Percentiles rank a stretch among this genome's conserved stretches.
These are phyloP conservation scores for Cheilosia pagana DNA, from an alignment of 2,888 invertebrate genomes.

Conservation along the genomic window DNA sequence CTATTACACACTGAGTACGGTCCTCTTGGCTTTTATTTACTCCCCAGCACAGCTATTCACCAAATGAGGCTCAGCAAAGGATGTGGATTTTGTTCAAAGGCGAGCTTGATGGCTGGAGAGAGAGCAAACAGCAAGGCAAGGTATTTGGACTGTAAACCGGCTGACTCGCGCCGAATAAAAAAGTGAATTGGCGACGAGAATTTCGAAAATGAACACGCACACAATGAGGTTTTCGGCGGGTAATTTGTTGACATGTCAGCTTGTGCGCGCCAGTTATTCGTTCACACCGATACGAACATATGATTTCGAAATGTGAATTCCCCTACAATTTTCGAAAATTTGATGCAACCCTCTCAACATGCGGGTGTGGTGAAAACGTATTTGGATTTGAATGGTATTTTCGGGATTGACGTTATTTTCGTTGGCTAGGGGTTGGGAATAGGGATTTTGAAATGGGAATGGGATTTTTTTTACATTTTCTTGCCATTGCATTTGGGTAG, in stretches of 20 bases:
- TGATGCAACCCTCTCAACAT: constrained; percentile 64
- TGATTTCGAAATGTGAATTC: constrained; percentile 41
- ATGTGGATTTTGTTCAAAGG: constrained; percentile 41
- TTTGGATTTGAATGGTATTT: constrained; percentile 44
- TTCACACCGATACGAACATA: constrained; percentile 52
- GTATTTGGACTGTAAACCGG: constrained; percentile 49
- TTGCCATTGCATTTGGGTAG: too few relatives aligned
- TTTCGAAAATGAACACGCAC: constrained; percentile 58
- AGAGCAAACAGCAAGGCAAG: constrained; percentile 14
- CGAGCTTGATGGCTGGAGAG: constrained; percentile 48
- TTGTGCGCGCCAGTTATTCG: constrained; percentile 44
- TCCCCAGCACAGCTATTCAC: constrained; percentile 61
- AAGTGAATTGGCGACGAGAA: constrained; percentile 25
- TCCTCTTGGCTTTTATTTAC: constrained; percentile 25
- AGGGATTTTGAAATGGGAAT: not conserved
- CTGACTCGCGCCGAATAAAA: constrained; percentile 50
- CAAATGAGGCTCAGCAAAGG: constrained; percentile 62
- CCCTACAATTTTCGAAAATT: constrained; percentile 52
- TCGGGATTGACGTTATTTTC: constrained; percentile 51
- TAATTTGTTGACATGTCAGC: constrained; percentile 69
- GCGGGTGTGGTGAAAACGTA: constrained; percentile 20
- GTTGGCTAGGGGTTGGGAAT: constrained; percentile 31
- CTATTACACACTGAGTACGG: constrained; percentile 1
- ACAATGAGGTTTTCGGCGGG: constrained; percentile 67
- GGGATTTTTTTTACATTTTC: not conserved